Conservation (phyloP, 2,888 invertebrate species). For the Kryphioiulus occultus region DNA sequence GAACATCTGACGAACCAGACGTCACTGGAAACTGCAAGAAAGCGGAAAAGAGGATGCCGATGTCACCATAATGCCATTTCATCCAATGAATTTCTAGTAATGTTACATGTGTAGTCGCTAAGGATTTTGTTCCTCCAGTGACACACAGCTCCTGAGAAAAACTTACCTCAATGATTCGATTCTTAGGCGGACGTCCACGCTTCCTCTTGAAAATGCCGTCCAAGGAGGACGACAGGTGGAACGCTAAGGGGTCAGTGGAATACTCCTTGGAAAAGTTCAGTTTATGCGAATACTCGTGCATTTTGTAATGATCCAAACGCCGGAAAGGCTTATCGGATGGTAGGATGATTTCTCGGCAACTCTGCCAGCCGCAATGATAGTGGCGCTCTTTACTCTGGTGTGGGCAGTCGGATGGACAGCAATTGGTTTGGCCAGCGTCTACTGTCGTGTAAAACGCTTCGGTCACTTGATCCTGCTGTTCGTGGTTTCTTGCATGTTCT, state of each 20-base stretch:
- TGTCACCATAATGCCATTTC: too few relatives aligned
- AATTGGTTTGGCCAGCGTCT: slow-evolving; percentile 70
- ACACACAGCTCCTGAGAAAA: too few relatives aligned
- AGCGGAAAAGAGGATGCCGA: background rate
- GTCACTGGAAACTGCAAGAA: slow-evolving; percentile 53
- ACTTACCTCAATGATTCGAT: slow-evolving; percentile 81
- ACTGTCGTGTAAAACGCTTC: slow-evolving; percentile 75
- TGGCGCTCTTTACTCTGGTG: slow-evolving; percentile 80
- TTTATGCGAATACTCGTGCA: slow-evolving; percentile 74
- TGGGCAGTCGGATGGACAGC: slow-evolving; percentile 71
- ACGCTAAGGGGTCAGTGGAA: slow-evolving; percentile 63
- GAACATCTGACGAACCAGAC: slow-evolving; percentile 67
- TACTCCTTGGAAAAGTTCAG: slow-evolving; percentile 62
- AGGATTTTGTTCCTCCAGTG: too few relatives aligned
- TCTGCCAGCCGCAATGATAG: slow-evolving; percentile 88
- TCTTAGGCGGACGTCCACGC: slow-evolving; percentile 95
- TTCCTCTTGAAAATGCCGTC: slow-evolving; percentile 93
- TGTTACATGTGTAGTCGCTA: too few relatives aligned
- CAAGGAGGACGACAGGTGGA: slow-evolving; percentile 74
- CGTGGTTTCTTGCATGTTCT: slow-evolving; percentile 84
- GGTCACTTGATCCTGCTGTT: slow-evolving; percentile 85
- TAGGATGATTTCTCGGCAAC: slow-evolving; percentile 78
- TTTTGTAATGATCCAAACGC: slow-evolving; percentile 84
- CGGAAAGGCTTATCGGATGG: slow-evolving; percentile 80
- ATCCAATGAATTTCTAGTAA: too few relatives aligned